Base-by-base conservation (phyloP, 2,113 vertebrate species). In the Paramisgurnus dabryanus region DNA sequence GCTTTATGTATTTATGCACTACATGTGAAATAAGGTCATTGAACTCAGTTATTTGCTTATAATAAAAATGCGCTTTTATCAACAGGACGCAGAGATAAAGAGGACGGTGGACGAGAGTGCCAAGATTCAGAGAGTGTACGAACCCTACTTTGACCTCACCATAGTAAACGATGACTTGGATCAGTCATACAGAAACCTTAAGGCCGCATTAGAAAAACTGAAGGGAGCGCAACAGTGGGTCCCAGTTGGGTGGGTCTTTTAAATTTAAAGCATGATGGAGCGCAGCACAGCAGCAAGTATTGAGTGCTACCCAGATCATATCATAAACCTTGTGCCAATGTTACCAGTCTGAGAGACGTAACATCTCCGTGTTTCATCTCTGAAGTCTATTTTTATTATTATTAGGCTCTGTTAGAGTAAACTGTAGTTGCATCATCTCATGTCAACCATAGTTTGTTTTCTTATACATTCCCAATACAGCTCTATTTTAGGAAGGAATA, bases 231-330 rank as follows among this genome's bases (percentile, higher is more conserved):
- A 94, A 2, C 96, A 98, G 92, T 98, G 97, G 96, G 96, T 98
- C 66, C 95, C 97, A 0, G 96, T 98, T 85, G 95, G 94, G 86
- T 98, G 97, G 97, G 96, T 98, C 39, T 99, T 98, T 83, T 98
- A 95, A 88, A 57, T 0, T 1, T 9, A 39, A 58, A 1, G 18
- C 0, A 2, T 15, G 17, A 77, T n/a, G 55, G 55, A 55, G 47
- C 61, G 53, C 68, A 70, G 4, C 9, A 53, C 47, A 39, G 41
- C 41, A 75, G 15, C 58, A 39, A 34, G 0, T 39, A 15, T 12
- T 12, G 34, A 64, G 43, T 50, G 73, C 27, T 3, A 47, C 5
- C 43, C 47, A 15, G 57, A 27, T 49, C 47, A 63, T 47, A 34
- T 47, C 58, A 63, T 49, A 18, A 58, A 47, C 57, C 57, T 63